Evolutionary conservation across 2,113 vertebrate species (phyloP), one percentile per base, ranked within the genome.

Genomic region (Pandion haliaetus): DNA sequence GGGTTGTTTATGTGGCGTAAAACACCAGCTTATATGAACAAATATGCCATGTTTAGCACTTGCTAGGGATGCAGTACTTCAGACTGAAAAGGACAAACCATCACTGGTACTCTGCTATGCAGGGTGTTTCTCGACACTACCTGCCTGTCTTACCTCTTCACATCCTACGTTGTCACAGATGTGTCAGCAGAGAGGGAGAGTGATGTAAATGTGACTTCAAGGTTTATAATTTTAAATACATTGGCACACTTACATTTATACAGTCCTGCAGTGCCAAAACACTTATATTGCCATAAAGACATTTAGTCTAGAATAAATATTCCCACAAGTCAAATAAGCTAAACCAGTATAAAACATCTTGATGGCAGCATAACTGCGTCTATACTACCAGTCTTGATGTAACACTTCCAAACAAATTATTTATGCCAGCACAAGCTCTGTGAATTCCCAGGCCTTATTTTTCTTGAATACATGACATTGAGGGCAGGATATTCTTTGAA

Each of bases 81-180:
- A 31, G 10, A 21, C 19, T 28, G n/a, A 14, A 90, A 59, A 85
- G 52, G n/a, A 19, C 12, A 55, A 73, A 17, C 26, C 17, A 13
- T 32, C 42, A 19, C 14, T 8, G 14, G 20, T 21, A 25, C 17
- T 23, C 38, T 9, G 32, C 44, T 57, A 5, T 0, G 1, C 0
- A 8, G 52, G 34, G 7, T 24, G 83, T 86, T 77, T 88, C 76
- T 83, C 14, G 3, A 17, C 1, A 1, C 34, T 76, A 24, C 62
- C 32, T 0, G 1, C 17, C 36, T 45, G 20, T 34, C 63, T 70
- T 45, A 73, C 13, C 21, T 69, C 54, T 70, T 70, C 28, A 10
- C 12, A 50, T 65, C 57, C 44, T 18, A 10, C 66, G 49, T 31
- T 52, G 45, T 54, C 55, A 62, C 63, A 59, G 19, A 16, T 2